Base-by-base conservation (phyloP, 1,140 invertebrate species). In the Tetragnatha versicolor region DNA sequence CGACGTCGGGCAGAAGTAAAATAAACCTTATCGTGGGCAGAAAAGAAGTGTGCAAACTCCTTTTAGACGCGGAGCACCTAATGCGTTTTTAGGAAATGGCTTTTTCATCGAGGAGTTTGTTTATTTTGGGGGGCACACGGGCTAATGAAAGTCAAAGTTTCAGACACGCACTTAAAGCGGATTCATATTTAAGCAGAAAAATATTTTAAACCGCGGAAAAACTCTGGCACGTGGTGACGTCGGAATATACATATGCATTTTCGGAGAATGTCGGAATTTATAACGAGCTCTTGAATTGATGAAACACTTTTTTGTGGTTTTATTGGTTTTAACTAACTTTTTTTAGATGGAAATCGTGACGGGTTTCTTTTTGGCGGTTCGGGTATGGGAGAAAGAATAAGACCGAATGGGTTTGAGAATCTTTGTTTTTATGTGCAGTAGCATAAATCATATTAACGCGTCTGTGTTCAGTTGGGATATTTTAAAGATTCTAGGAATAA, bases 121-220 rank as follows among this genome's bases (percentile, higher is more conserved):
- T 72, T 72, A 72, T 72, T 39, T 72, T 72, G 55, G 25, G 20
- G 37, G 22, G 25, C 29, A 22, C 20, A 47, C 20, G 39, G 29
- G 66, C 66, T 69, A 69, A 69, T 58, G 69, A 72, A 72, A 72
- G 69, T 72, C 69, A 72, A 72, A 72, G 22, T 42, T 58, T 72
- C 29, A 42, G 69, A 58, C 69, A 72, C 69, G 69, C 69, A 72
- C 37, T 72, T 72, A 51, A 58, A 42, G 47, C 22, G 47, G 60
- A 72, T 72, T 72, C 69, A 72, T 72, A 72, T 49, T 53, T 72
- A 58, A 72, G 33, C 51, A 14, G 7, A 27, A 31, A 72, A 58
- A 72, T 33, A 51, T 72, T 72, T 72, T 58, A 25, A 39, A 58
- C 35, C 69, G 7, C 31, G 35, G 33, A 69, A 69, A 33, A 37